Conservation (phyloP, 2,113 vertebrate species). For the Plotosus lineatus region DNA sequence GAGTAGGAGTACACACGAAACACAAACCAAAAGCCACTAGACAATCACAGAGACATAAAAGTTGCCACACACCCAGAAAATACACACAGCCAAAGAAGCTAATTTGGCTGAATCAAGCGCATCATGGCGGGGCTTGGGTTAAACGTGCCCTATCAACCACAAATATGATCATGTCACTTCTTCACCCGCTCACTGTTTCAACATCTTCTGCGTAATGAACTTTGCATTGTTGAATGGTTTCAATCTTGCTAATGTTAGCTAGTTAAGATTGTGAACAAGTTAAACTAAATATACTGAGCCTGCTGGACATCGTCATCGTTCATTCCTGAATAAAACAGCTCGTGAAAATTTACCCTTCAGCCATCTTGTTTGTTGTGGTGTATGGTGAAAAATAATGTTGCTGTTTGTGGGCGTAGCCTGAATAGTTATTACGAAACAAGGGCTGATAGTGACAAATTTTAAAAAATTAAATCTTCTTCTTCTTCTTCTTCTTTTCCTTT, state of each 20-base stretch:
- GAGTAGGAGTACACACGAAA: conserved; percentile 8
- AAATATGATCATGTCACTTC: not conserved
- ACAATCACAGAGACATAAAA: conserved; percentile 2
- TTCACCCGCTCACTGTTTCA: too few species aligned
- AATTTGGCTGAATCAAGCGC: not conserved
- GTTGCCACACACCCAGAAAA: not conserved
- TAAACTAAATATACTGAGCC: not conserved
- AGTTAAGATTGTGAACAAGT: not conserved
- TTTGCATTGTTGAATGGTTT: not conserved
- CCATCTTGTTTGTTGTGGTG: not conserved
- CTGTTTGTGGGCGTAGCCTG: not conserved
- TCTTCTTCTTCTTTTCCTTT: too few species aligned
- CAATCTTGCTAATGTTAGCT: not conserved
- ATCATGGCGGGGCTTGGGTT: not conserved
- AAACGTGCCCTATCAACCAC: not conserved
- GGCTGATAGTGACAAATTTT: too few species aligned
- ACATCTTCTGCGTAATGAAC: not conserved
- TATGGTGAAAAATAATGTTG: not conserved
- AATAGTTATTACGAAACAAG: not conserved
- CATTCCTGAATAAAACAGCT: not conserved
- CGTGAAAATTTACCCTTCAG: not conserved
- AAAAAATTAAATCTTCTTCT: too few species aligned
- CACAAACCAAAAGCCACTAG: conserved; percentile 23
- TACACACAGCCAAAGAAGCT: not conserved
- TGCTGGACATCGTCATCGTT: not conserved